phyloP scores from a whole-genome alignment of 2,113 vertebrate species.

The rabbit (Oryctolagus cuniculus) region mOryCun1.1 NC_091432.1:147368501-147369000 shows the following conservation, averaged over 20 bases:
- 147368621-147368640: not conserved
- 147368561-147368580: conserved; percentile 58
- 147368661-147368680: not conserved
- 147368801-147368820: conserved; percentile 35
- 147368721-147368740: conserved; percentile 18
- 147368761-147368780: not conserved
- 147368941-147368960: not conserved
- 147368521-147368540: conserved; percentile 63
- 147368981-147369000: not conserved
- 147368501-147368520: conserved; percentile 45
- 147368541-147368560: conserved; percentile 68
- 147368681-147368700: not conserved
- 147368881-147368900: not conserved
- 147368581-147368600: conserved; percentile 61
- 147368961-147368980: not conserved
- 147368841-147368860: conserved; percentile 6
- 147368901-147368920: not conserved
- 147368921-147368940: not conserved
- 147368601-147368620: conserved; percentile 36
- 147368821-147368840: conserved; percentile 22
- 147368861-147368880: conserved; percentile 27
- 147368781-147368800: conserved; percentile 43
- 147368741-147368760: conserved; percentile 55
- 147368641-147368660: not conserved
- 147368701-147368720: conserved; percentile 28